Base-by-base conservation (phyloP, 2,113 vertebrate species). In the Speoplatyrhinus poulsoni region DNA sequence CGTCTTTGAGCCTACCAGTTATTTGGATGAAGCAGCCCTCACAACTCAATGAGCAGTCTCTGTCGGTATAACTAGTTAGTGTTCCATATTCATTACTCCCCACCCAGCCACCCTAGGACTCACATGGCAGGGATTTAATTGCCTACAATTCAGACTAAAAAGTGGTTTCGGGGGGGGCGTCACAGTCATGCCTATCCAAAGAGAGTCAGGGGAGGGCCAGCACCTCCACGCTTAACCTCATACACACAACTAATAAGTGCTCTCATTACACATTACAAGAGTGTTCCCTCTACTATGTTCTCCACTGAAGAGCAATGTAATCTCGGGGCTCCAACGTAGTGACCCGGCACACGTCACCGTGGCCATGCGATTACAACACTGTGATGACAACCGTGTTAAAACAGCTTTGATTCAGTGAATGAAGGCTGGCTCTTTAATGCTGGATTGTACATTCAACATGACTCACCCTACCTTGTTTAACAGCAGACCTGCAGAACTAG, bases 21-120 rank as follows among this genome's bases (percentile, higher is more conserved):
- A 86, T 88, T 87, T 80, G 73, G 65, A 85, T 75, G 77, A 81
- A 80, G 65, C 69, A 79, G 76, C 61, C 76, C 81, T 91, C 74
- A 86, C 84, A 91, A 89, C 70, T 84, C 81, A 19, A 64, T 62
- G 72, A 76, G 72, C 41, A 9, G 77, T 88, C 90, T 89, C 88
- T 4, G 41, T 6, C 54, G 87, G 87, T 67, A 46, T 81, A 73
- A 70, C 76, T n/a, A 75, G 72, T 77, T 67, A 60, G 75, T 73
- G 77, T 87, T 91, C 80, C 88, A 91, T 91, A 90, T 91, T 91
- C 87, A 91, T 91, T 72, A 87, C 26, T 26, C 26, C 26, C 26
- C 26, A 26, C 72, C 50, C 12, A 73, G 68, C 81, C 75, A 67
- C 66, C 3, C 65, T 58, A 81, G 75, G 76, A n/a, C 75, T 82